Conservation (phyloP, 1,140 invertebrate genomes). For the Papilio dardanus region DNA sequence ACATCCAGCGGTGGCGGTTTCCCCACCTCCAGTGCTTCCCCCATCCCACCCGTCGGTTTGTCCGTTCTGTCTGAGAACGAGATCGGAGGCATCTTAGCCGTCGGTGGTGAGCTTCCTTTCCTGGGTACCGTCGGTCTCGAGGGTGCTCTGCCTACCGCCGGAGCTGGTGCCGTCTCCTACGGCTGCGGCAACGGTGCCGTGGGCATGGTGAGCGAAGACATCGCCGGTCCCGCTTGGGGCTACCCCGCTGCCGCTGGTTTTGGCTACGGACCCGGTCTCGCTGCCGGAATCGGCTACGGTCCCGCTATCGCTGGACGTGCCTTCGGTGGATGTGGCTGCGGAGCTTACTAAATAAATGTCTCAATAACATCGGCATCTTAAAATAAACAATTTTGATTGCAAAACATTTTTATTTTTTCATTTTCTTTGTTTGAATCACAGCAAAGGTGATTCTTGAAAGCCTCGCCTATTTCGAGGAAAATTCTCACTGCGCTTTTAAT, state of each 20-base stretch:
- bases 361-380: neutral
- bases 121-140: conserved; percentile 53
- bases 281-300: conserved; percentile 2
- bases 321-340: conserved; percentile 5
- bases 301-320: conserved; percentile 12
- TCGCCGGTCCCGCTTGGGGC: conserved; percentile 22
- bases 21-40: conserved; percentile 49
- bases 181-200: conserved; percentile 52
- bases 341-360: neutral
- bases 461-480: too few species aligned
- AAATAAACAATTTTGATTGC: neutral
- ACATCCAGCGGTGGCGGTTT: conserved; percentile 41
- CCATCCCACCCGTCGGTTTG: conserved; percentile 52
- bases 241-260: conserved; percentile 32
- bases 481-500: too few species aligned
- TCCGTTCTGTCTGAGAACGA: conserved; percentile 52
- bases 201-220: conserved; percentile 49
- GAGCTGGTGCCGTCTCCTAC: conserved; percentile 50
- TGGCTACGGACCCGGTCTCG: conserved; percentile 32
- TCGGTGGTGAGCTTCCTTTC: conserved; percentile 52
- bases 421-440: too few species aligned
- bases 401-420: neutral
- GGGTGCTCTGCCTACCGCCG: conserved; percentile 48
- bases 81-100: conserved; percentile 50
- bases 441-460: too few species aligned